Evolutionary conservation across 2,888 invertebrate genomes (phyloP).

Genomic region (Hipparchia semele): DNA sequence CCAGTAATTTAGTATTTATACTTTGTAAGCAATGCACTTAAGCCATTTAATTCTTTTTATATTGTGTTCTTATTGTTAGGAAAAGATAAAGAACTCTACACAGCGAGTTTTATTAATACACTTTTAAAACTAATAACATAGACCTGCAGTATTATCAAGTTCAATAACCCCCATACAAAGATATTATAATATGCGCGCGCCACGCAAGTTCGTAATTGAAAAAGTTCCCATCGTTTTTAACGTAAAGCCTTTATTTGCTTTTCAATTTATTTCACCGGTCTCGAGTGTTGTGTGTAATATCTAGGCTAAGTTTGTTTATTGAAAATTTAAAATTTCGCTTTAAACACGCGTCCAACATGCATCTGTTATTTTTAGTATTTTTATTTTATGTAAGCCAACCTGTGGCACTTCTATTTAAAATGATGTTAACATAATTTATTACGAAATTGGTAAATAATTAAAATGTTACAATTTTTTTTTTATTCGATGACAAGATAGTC

Average conservation of each 20-base stretch:
- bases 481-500: no score
- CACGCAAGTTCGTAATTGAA: conserved; percentile 81
- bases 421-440: no score
- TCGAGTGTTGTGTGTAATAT: conserved; percentile 50
- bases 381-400: no score
- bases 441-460: no score
- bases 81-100: conserved; percentile 4
- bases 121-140: conserved; percentile 21
- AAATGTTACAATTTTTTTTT: no score
- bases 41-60: not conserved
- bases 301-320: conserved; percentile 53
- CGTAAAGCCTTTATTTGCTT: conserved; percentile 61
- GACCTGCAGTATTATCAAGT: conserved; percentile 41
- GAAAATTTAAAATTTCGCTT: conserved; percentile 50
- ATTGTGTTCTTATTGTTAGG: not conserved
- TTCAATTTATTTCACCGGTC: conserved; percentile 59
- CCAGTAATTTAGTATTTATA: no score
- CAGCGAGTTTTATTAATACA: conserved; percentile 12
- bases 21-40: no score
- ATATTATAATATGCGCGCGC: conserved; percentile 57
- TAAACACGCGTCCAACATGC: conserved; percentile 32
- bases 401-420: no score
- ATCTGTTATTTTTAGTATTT: not conserved
- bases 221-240: conserved; percentile 72
- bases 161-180: conserved; percentile 50